Evolutionary conservation across 2,113 vertebrate species (phyloP).

Genomic region (Hydrochoerus hydrochaeris): DNA sequence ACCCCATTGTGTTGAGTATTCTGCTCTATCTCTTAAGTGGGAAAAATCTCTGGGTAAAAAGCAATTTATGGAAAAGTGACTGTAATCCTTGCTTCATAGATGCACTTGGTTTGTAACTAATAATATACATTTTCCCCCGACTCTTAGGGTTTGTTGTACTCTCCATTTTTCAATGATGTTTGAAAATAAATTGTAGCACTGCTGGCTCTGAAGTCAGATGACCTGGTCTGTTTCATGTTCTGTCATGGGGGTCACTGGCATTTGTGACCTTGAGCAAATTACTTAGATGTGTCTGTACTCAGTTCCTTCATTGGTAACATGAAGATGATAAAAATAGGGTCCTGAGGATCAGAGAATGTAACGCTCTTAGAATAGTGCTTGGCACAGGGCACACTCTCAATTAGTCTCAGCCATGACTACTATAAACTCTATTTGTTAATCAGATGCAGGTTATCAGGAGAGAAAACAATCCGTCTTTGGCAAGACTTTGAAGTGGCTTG

Average conservation of each 20-base stretch:
- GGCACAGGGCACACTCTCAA: conserved; percentile 26
- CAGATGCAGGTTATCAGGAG: conserved; percentile 8
- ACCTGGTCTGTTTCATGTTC: conserved; percentile 33
- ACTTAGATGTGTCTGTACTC: conserved; percentile 50
- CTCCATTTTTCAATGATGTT: conserved; percentile 56
- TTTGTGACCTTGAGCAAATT: conserved; percentile 57
- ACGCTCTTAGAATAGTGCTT: conserved; percentile 36
- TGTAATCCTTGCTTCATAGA: background rate
- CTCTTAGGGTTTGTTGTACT: background rate
- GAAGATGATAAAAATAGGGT: conserved; percentile 60
- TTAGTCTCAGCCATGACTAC: conserved; percentile 47
- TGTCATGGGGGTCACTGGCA: background rate
- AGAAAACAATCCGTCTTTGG: background rate
- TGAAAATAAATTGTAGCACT: conserved; percentile 44
- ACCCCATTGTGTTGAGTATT: background rate
- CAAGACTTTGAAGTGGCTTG: conserved; percentile 39
- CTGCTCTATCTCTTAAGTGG: background rate
- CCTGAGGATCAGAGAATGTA: background rate
- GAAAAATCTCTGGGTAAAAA: conserved; percentile 19
- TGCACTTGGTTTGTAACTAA: conserved; percentile 50
- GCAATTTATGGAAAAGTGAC: conserved; percentile 32
- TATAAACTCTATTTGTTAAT: conserved; percentile 36
- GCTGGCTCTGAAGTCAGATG: background rate
- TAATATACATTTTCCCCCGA: background rate
- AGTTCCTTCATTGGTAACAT: conserved; percentile 35